Evolutionary conservation across 2,888 invertebrate genomes (phyloP).

Genomic region (Nephrotoma appendiculata): DNA sequence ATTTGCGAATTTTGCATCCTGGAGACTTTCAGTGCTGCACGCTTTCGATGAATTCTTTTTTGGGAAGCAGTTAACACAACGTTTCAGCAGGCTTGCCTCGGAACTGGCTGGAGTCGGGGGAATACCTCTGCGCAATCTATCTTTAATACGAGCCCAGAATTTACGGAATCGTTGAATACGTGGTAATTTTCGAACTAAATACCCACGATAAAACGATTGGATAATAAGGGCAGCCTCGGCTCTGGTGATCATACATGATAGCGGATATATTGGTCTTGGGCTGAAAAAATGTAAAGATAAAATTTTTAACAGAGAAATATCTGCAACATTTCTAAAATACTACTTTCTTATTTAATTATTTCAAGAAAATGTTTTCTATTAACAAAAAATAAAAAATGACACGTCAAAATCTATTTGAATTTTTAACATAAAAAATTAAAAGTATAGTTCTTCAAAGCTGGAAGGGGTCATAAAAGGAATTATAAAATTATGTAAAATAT

Average conservation of each 20-base stretch:
- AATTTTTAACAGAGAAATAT: too few species aligned
- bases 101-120: background rate
- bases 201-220: conserved; percentile 5
- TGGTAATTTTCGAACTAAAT: conserved; percentile 14
- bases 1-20: background rate
- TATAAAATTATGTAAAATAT: too few species aligned
- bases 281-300: background rate
- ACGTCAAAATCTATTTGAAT: too few species aligned
- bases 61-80: background rate
- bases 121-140: background rate
- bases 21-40: background rate
- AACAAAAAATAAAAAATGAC: too few species aligned
- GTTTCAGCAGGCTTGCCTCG: background rate
- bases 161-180: background rate
- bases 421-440: too few species aligned
- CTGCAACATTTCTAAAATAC: too few species aligned
- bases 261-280: conserved; percentile 8
- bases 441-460: too few species aligned
- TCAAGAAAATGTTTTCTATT: too few species aligned
- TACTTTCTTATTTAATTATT: too few species aligned
- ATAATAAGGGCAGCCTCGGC: conserved; percentile 8
- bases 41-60: background rate
- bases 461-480: too few species aligned
- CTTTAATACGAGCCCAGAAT: background rate
- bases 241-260: conserved; percentile 5